Evolutionary conservation across 2,888 invertebrate genomes (phyloP).

Genomic region (Acleris cristana): DNA sequence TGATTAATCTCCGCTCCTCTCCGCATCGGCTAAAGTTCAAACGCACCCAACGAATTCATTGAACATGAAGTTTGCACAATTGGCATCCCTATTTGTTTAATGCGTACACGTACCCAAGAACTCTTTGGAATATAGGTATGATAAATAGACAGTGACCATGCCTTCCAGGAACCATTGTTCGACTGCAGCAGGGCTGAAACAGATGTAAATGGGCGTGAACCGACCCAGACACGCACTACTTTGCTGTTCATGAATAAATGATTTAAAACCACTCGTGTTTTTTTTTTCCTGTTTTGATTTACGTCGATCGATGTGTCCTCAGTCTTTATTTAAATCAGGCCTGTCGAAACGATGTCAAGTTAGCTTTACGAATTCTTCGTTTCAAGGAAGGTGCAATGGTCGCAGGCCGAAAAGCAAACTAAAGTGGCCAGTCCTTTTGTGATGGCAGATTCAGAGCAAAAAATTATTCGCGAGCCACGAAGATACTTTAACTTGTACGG

Average conservation of each 20-base stretch:
- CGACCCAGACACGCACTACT: constrained; percentile 52
- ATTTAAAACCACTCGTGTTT: constrained; percentile 36
- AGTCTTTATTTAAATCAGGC: constrained; percentile 22
- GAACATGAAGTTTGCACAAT: too few species aligned
- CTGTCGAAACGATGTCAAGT: constrained; percentile 15
- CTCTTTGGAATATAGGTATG: constrained; percentile 53
- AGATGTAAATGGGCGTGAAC: constrained; percentile 54
- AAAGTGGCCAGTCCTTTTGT: constrained; percentile 20
- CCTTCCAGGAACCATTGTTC: constrained; percentile 60
- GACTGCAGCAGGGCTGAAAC: constrained; percentile 46
- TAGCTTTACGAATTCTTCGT: constrained; percentile 28
- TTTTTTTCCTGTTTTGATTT: constrained; percentile 43
- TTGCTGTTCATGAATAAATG: constrained; percentile 51
- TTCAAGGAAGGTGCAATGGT: constrained; percentile 19
- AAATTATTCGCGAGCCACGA: neutral
- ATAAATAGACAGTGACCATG: constrained; percentile 56
- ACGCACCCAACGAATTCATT: too few species aligned
- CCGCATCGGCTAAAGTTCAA: too few species aligned
- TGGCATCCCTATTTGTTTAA: neutral
- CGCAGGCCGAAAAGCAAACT: constrained; percentile 26
- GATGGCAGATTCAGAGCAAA: constrained; percentile 16
- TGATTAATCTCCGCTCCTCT: too few species aligned
- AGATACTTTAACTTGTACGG: neutral
- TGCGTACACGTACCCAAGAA: constrained; percentile 42
- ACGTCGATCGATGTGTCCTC: constrained; percentile 25